A percentile compares a stretch with the other conserved stretches of the same genome.
Conservation (phyloP, 2,888 invertebrate species). For the Gymnoscelis rufifasciata region DNA sequence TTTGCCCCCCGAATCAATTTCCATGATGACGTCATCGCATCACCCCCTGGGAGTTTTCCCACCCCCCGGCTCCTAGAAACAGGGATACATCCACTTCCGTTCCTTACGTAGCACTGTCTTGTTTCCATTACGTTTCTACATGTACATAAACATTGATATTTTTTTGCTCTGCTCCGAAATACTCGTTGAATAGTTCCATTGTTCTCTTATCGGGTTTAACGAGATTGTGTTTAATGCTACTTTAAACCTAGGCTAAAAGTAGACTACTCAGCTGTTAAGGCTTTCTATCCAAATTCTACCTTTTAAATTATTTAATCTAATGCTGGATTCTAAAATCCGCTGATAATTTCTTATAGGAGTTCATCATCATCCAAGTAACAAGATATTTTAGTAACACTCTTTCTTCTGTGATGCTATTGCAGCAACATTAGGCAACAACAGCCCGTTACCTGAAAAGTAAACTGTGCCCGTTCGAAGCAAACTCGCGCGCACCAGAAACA, state of each 20-base stretch:
- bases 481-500: conserved; percentile 67
- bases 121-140: conserved; percentile 43
- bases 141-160: conserved; percentile 40
- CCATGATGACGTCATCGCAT: conserved; percentile 64
- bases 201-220: conserved; percentile 29
- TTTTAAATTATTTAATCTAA: no score
- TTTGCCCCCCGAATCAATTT: conserved; percentile 73
- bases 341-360: no score
- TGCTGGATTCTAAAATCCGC: no score
- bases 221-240: conserved; percentile 22
- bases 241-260: no score
- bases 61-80: conserved; percentile 43
- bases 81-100: conserved; percentile 61
- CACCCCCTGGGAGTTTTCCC: conserved; percentile 41
- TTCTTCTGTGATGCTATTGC: conserved; percentile 31
- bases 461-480: conserved; percentile 48
- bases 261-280: no score
- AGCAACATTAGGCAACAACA: conserved; percentile 46
- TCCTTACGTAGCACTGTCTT: conserved; percentile 51
- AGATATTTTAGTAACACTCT: no score
- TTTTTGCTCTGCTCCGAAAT: conserved; percentile 32
- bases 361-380: no score
- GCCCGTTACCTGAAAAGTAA: conserved; percentile 49
- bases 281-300: no score
- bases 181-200: conserved; percentile 25